Conservation (phyloP, 2,888 invertebrate genomes). For the Hirtodrosophila alboralis region DNA sequence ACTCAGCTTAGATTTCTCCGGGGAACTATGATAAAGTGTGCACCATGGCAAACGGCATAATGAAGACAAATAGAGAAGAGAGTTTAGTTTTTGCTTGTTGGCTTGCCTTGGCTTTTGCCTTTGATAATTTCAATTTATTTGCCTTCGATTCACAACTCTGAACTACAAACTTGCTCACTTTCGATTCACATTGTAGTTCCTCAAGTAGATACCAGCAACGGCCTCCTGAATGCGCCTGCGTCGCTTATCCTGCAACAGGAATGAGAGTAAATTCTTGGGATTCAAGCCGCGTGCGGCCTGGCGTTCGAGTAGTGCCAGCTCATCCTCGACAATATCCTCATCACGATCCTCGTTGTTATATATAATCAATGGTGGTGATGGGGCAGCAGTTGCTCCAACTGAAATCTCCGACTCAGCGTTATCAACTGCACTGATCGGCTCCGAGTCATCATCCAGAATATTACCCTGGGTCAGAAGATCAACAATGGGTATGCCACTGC, state of each 20-base stretch:
- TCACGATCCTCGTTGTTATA: conserved; percentile 36
- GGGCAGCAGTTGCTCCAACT: neutral
- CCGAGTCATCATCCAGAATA: conserved; percentile 40
- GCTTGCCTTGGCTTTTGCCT: conserved; percentile 40
- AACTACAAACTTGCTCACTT: conserved; percentile 47
- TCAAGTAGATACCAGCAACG: conserved; percentile 63
- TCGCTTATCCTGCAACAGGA: conserved; percentile 57
- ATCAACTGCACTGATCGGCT: conserved; percentile 28
- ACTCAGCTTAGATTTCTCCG: conserved; percentile 70
- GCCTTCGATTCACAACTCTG: conserved; percentile 38
- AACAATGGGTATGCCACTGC: conserved; percentile 22
- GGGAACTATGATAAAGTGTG: conserved; percentile 68
- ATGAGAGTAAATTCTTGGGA: conserved; percentile 46
- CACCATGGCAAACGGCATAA: conserved; percentile 49
- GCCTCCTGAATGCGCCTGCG: conserved; percentile 65
- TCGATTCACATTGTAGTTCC: conserved; percentile 63
- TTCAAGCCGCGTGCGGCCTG: conserved; percentile 51
- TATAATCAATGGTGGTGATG: neutral
- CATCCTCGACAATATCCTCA: conserved; percentile 47
- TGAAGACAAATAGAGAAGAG: conserved; percentile 64
- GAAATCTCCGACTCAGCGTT: conserved; percentile 6
- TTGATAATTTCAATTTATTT: conserved; percentile 69
- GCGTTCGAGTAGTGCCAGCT: conserved; percentile 50
- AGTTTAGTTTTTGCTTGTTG: conserved; percentile 24
- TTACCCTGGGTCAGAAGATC: conserved; percentile 36